phyloP scores from a whole-genome alignment of 1,140 invertebrate genomes.

The Oncopodura yosiiana region DNA sequence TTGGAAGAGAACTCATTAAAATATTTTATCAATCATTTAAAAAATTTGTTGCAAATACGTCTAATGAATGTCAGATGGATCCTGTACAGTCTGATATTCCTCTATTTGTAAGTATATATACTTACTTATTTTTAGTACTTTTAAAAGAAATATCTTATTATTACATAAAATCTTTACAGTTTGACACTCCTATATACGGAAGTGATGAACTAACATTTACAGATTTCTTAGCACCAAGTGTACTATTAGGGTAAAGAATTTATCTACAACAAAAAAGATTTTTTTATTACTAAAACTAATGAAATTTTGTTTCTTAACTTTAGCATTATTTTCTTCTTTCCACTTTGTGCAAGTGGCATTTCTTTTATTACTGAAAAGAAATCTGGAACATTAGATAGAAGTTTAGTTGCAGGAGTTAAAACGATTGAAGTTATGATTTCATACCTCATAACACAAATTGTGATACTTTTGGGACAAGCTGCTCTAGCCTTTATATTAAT shows the following conservation, averaged over 20 bases:
- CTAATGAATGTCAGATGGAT: constrained; percentile 60
- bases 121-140: not conserved
- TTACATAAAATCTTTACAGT: constrained; percentile 44
- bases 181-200: constrained; percentile 76
- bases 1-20: constrained; percentile 66
- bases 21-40: constrained; percentile 68
- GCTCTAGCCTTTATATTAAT: constrained; percentile 19
- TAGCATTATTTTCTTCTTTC: constrained; percentile 18
- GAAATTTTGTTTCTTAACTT: not conserved
- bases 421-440: constrained; percentile 44
- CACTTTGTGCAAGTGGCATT: constrained; percentile 7
- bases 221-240: constrained; percentile 87
- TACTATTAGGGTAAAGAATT: constrained; percentile 73
- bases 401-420: constrained; percentile 38
- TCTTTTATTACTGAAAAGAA: constrained; percentile 15
- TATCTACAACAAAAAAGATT: not conserved
- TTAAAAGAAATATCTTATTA: too few species aligned
- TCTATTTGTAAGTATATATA: constrained; percentile 46
- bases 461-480: constrained; percentile 45
- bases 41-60: constrained; percentile 59
- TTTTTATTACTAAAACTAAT: constrained; percentile 49
- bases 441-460: constrained; percentile 45
- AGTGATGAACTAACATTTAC: constrained; percentile 75
- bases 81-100: constrained; percentile 69
- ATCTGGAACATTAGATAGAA: constrained; percentile 8